A percentile compares a stretch with the other conserved stretches of the same genome.
Conservation (phyloP, 2,113 vertebrate genomes). For the Hippocampus abdominalis region DNA sequence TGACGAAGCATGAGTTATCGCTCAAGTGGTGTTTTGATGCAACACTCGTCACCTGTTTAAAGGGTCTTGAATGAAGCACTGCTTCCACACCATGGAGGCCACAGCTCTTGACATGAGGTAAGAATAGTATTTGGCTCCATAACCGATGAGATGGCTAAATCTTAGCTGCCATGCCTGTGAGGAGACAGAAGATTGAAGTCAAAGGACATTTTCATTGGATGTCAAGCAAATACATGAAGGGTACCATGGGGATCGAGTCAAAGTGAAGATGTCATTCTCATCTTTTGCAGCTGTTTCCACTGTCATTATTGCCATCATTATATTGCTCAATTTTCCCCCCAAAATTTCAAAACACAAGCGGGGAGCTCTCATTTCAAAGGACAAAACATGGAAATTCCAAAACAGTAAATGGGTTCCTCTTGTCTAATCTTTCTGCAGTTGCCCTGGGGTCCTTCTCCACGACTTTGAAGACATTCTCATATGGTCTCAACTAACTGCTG, state of each 20-base stretch:
- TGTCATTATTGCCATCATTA: constrained; percentile 16
- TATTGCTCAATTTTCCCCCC: constrained; percentile 6
- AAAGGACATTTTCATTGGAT: background rate
- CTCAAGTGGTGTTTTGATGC: background rate
- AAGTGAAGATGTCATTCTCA: background rate
- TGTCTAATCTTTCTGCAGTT: constrained; percentile 7
- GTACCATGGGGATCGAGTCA: background rate
- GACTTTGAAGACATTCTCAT: constrained; percentile 53
- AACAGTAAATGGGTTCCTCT: constrained; percentile 37
- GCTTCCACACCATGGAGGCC: constrained; percentile 96
- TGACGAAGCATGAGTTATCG: constrained; percentile 47
- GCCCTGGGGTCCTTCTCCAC: constrained; percentile 35
- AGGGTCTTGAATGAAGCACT: constrained; percentile 88
- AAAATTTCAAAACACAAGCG: constrained; percentile 25
- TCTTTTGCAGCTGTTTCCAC: constrained; percentile 3
- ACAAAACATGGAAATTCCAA: constrained; percentile 47
- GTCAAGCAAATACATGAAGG: background rate
- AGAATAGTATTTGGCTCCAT: constrained; percentile 97
- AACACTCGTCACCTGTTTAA: constrained; percentile 76
- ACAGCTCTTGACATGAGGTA: constrained; percentile 98
- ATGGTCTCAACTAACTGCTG: constrained; percentile 37
- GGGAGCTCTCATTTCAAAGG: constrained; percentile 21
- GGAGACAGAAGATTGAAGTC: background rate
- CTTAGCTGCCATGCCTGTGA: constrained; percentile 93
- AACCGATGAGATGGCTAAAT: constrained; percentile 94